Conservation (phyloP, 1,140 invertebrate genomes). For the Marisa cornuarietis region DNA sequence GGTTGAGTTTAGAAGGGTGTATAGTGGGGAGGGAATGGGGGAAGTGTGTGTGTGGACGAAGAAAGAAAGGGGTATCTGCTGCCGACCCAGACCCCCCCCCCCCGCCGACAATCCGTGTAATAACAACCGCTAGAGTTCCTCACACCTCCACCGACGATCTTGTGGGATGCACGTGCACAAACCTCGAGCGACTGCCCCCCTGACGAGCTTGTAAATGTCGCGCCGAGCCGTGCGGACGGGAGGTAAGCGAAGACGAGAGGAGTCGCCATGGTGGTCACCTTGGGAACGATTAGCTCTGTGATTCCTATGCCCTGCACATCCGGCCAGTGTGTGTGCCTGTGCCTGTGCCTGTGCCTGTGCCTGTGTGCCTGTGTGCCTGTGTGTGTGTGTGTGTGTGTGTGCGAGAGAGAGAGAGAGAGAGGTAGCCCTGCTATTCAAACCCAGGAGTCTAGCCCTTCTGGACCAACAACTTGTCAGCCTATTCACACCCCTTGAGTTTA, state of each 20-base stretch:
- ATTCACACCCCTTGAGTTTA: not conserved
- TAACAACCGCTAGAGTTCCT: too few relatives aligned
- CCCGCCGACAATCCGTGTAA: too few relatives aligned
- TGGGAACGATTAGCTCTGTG: slow-evolving; percentile 2
- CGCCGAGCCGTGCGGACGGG: not conserved
- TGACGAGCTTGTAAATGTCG: not conserved
- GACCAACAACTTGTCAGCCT: too few relatives aligned
- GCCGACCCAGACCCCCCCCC: too few relatives aligned
- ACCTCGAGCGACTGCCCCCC: not conserved
- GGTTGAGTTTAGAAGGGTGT: too few relatives aligned
- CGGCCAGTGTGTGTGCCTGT: not conserved
- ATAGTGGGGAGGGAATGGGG: too few relatives aligned
- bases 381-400: not conserved
- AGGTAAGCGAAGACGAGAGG: not conserved
- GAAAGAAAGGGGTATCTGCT: too few relatives aligned
- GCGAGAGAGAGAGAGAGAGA: too few relatives aligned
- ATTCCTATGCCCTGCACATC: not conserved
- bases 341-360: not conserved
- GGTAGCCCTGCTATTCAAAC: too few relatives aligned
- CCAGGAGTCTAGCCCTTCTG: too few relatives aligned
- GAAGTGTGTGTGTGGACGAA: too few relatives aligned
- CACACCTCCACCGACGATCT: not conserved
- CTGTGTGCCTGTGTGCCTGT: not conserved
- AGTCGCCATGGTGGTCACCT: not conserved
- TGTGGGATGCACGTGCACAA: slow-evolving; percentile 6